Evolutionary conservation across 2,797 vertebrate species (phyloP), one percentile per base, ranked within the genome.

Genomic region (Myotis pilosus): DNA sequence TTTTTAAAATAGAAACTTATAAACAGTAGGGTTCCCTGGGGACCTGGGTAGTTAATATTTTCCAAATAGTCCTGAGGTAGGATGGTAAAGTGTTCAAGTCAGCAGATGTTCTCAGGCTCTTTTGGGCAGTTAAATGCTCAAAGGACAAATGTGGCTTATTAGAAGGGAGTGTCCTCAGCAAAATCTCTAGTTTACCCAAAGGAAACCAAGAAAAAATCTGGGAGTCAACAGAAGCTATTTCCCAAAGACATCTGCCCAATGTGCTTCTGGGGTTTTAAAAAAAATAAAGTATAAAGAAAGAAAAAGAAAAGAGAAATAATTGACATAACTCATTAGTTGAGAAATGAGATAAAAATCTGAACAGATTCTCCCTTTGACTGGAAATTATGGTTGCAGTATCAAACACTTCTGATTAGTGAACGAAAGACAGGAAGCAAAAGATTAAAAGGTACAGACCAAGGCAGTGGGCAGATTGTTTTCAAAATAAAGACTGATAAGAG

Each of bases 1-100:
- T 95, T 92, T 94, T 12, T 84, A 64, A 84, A 87, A 87, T 74
- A 76, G 15, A 91, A 33, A 94, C 80, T 81, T 22, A 72, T 2
- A 76, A 84, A 57, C 16, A 74, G 5, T 62, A 12, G 28, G 5
- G 12, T 83, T 87, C 25, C 10, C 76, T 78, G 41, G 47, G 33
- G 15, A 71, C 25, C 13, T 69, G 2, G 4, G 36, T 69, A 51
- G 76, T 94, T 78, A 68, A 81, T 2, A 69, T 76, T 92, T 90
- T 88, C 66, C 17, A 85, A 82, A 90, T 79, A 13, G 76, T 85
- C 15, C 13, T 87, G 16, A 86, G 7, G 17, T 69, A n/a, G 41
- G 15, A 8, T 55, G 44, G 20, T 33, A 47, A 92, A 95, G 15
- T 51, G 19, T 87, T 87, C 9, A 83, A 94, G n/a, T 3, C 30